Percentiles rank a stretch among this genome's conserved stretches.
These are phyloP conservation scores for Lethenteron reissneri DNA, from an alignment of 2,113 vertebrate genomes.

Conservation along the genomic window DNA sequence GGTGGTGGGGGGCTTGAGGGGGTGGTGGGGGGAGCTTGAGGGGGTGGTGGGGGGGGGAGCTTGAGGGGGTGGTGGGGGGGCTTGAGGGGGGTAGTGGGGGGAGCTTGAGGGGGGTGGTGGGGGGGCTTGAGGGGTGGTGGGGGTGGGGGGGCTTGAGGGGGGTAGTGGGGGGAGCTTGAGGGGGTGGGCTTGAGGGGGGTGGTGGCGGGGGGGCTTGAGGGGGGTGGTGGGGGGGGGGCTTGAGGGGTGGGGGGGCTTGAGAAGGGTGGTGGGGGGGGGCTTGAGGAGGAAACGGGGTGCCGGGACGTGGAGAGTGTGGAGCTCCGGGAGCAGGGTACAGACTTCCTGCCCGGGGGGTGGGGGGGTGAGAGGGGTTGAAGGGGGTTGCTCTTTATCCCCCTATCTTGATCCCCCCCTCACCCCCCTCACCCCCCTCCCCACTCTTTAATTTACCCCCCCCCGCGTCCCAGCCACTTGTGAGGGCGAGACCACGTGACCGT, in stretches of 20 bases:
- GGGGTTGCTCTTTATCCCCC: conserved; percentile 5
- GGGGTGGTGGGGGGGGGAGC: neutral
- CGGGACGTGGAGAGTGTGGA: conserved; percentile 5
- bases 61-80: neutral
- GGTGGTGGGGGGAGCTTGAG: neutral
- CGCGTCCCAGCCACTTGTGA: neutral
- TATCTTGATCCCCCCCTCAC: neutral
- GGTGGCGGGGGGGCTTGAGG: conserved; percentile 8
- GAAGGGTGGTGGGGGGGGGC: conserved; percentile 1
- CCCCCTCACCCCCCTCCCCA: neutral
- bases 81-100: neutral
- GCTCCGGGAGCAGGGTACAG: no score
- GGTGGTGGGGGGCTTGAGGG: neutral
- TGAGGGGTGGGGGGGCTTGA: no score
- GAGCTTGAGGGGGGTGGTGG: no score
- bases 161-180: neutral
- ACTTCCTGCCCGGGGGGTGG: neutral
- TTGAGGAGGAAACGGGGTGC: conserved; percentile 8
- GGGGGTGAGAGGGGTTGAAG: neutral
- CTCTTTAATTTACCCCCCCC: neutral
- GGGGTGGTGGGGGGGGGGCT: neutral
- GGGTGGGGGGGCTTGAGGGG: neutral
- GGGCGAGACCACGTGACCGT: neutral
- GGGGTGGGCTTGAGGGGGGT: conserved; percentile 5
- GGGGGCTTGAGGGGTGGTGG: neutral